Evolutionary conservation across 2,113 vertebrate species (phyloP).

Genomic region (Trachemys scripta): DNA sequence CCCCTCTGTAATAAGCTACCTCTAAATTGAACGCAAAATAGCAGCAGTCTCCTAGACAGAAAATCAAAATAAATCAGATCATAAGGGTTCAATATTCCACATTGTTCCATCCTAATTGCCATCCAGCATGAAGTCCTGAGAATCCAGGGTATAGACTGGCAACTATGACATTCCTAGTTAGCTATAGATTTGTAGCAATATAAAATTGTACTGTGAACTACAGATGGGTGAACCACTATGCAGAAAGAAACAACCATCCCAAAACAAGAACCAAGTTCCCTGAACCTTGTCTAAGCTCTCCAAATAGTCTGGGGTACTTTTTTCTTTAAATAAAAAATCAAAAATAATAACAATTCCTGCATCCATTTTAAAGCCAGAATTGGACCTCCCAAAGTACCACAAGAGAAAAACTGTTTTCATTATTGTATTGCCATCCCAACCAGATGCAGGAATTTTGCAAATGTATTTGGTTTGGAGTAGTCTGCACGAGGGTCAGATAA

Average conservation of each 20-base stretch:
- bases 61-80: not conserved
- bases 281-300: not conserved
- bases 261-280: not conserved
- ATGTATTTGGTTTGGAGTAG: no score
- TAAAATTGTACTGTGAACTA: not conserved
- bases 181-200: not conserved
- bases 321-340: not conserved
- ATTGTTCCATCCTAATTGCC: not conserved
- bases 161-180: not conserved
- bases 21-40: not conserved
- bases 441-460: not conserved
- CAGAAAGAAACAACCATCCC: not conserved
- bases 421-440: not conserved
- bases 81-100: not conserved
- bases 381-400: not conserved
- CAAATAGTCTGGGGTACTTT: not conserved
- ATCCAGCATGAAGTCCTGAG: not conserved
- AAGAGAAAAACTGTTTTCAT: not conserved
- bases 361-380: not conserved
- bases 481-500: not conserved
- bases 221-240: not conserved
- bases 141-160: not conserved
- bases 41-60: not conserved
- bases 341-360: not conserved
- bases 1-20: not conserved